These are phyloP conservation scores for Conistra vaccinii DNA, from an alignment of 2,888 invertebrate species.

Conservation along the genomic window DNA sequence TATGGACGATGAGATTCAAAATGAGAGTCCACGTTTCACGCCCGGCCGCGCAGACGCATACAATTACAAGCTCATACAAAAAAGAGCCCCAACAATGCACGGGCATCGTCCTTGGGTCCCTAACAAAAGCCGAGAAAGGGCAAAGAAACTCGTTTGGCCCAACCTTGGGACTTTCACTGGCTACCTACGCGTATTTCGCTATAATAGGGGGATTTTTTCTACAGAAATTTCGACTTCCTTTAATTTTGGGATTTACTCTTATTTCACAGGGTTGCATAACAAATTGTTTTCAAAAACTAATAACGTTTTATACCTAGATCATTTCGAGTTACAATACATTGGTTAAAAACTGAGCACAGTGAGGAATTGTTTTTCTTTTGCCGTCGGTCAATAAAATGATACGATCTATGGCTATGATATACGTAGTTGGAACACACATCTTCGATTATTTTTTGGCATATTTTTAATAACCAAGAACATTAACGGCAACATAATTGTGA, in stretches of 20 bases:
- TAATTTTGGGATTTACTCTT: conserved; percentile 39
- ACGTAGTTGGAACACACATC: too few relatives aligned
- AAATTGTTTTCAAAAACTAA: background rate
- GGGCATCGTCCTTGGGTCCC: conserved; percentile 87
- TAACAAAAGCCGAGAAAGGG: conserved; percentile 90
- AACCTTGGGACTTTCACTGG: conserved; percentile 90
- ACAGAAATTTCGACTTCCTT: conserved; percentile 54
- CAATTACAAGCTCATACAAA: conserved; percentile 86
- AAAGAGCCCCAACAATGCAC: conserved; percentile 87
- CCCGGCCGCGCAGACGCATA: conserved; percentile 87
- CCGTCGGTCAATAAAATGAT: too few relatives aligned
- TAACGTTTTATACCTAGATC: background rate
- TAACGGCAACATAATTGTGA: too few relatives aligned
- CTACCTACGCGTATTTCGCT: conserved; percentile 85
- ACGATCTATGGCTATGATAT: too few relatives aligned
- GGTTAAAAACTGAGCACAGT: background rate
- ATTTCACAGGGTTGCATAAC: conserved; percentile 14
- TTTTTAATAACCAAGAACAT: too few relatives aligned
- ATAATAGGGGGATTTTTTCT: conserved; percentile 58
- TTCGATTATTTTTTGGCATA: too few relatives aligned
- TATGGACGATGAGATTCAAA: conserved; percentile 78
- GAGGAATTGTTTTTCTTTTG: too few relatives aligned
- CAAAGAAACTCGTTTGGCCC: conserved; percentile 88
- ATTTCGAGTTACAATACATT: background rate
- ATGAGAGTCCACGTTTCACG: conserved; percentile 81